These are phyloP conservation scores for Delphinus delphis DNA, from an alignment of 2,113 vertebrate species.

Conservation along the genomic window DNA sequence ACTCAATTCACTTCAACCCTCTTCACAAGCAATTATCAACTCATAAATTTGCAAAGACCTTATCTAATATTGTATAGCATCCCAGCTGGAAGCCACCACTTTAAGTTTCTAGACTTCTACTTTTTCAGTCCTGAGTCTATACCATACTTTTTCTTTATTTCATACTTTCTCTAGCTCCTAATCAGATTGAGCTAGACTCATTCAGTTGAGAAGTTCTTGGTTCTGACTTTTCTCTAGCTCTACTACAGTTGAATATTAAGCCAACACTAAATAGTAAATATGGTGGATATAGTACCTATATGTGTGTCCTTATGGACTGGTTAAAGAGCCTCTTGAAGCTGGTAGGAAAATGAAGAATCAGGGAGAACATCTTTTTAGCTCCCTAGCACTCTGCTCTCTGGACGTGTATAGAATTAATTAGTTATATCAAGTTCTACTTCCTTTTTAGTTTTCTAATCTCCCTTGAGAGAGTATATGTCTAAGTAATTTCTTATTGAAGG, in stretches of 20 bases:
- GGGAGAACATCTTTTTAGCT: not conserved
- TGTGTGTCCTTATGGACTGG: not conserved
- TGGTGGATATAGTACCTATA: not conserved
- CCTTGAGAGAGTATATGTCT: not conserved
- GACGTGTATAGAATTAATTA: not conserved
- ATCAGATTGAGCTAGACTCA: not conserved
- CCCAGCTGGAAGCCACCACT: not conserved
- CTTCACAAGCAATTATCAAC: not conserved
- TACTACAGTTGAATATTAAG: not conserved
- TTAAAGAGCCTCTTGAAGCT: not conserved
- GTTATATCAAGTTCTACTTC: not conserved
- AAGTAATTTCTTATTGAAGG: not conserved
- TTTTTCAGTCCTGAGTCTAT: not conserved
- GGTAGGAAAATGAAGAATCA: not conserved
- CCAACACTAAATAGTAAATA: not conserved
- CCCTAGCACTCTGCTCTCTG: not conserved
- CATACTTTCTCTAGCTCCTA: not conserved
- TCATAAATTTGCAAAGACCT: not conserved
- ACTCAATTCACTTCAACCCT: not conserved
- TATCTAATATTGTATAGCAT: not conserved
- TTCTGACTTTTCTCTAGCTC: not conserved
- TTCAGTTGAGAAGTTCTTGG: not conserved
- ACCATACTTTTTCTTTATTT: not conserved
- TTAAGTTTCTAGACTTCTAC: not conserved
- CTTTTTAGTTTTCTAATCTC: not conserved